These are phyloP conservation scores for Adelosebastes latens DNA, from an alignment of 2,797 vertebrate genomes.

Conservation along the genomic window DNA sequence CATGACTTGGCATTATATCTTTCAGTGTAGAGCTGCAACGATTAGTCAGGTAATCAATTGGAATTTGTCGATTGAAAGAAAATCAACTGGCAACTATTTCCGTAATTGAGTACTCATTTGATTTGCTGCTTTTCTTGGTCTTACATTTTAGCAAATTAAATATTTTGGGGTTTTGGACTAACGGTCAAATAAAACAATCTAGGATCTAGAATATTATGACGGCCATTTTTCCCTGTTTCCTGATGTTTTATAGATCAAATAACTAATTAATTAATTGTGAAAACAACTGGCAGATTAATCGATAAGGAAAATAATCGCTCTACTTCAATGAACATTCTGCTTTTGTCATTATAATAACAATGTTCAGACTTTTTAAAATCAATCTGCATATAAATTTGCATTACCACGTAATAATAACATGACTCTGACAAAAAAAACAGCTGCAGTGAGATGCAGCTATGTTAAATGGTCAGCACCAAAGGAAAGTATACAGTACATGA, in stretches of 20 bases:
- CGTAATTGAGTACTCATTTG: background rate
- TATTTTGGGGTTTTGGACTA: background rate
- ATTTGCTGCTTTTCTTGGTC: background rate
- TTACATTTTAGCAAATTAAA: background rate
- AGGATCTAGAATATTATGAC: background rate
- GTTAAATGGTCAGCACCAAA: background rate
- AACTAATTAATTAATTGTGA: background rate
- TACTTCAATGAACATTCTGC: background rate
- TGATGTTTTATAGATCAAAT: background rate
- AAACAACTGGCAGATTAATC: background rate
- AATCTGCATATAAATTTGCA: background rate
- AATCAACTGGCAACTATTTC: background rate
- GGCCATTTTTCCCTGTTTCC: background rate
- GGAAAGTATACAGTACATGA: background rate
- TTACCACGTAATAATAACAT: background rate
- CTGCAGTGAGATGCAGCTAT: background rate
- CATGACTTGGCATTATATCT: background rate
- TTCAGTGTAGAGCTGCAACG: background rate
- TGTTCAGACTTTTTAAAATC: background rate
- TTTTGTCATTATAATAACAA: background rate
- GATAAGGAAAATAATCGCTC: background rate
- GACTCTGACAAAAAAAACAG: background rate
- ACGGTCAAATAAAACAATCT: background rate
- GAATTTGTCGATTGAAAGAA: background rate
- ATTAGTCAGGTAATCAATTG: background rate